Evolutionary conservation across 2,797 vertebrate genomes (phyloP).

Genomic region (Cuniculus paca): DNA sequence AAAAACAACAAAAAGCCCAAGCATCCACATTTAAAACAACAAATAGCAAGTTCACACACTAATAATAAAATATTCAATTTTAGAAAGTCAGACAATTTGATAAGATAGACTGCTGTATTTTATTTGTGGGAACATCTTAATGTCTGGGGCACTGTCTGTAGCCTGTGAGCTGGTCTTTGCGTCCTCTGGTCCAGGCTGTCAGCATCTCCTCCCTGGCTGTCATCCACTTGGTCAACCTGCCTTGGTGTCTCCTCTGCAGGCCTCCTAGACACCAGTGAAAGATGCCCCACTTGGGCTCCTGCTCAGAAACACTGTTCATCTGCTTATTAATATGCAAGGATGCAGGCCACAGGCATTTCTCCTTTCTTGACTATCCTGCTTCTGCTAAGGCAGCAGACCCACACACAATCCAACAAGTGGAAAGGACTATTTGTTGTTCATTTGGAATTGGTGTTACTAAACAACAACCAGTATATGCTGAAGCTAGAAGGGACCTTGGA

Average conservation of each 20-base stretch:
- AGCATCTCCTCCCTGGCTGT: neutral
- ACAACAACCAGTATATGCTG: neutral
- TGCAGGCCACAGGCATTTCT: neutral
- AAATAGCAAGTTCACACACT: neutral
- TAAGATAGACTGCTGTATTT: neutral
- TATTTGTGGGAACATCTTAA: neutral
- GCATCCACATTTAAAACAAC: neutral
- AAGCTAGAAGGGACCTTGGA: neutral
- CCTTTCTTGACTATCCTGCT: neutral
- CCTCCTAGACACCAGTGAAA: neutral
- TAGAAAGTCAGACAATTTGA: neutral
- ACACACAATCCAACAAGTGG: neutral
- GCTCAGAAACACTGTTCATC: neutral
- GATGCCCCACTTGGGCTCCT: neutral
- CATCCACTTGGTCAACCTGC: neutral
- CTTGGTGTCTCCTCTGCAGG: neutral
- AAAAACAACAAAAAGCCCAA: neutral
- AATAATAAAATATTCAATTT: slow-evolving; percentile 14
- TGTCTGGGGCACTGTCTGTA: neutral
- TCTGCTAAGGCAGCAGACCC: neutral
- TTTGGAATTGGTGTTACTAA: neutral
- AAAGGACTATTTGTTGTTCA: neutral
- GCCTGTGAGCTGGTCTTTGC: neutral
- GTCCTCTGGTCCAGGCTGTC: neutral
- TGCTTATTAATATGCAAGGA: neutral